A percentile compares a stretch with the other conserved stretches of the same genome.
Evolutionary conservation across 1,140 invertebrate species (phyloP).

Genomic region (Cyclina sinensis): DNA sequence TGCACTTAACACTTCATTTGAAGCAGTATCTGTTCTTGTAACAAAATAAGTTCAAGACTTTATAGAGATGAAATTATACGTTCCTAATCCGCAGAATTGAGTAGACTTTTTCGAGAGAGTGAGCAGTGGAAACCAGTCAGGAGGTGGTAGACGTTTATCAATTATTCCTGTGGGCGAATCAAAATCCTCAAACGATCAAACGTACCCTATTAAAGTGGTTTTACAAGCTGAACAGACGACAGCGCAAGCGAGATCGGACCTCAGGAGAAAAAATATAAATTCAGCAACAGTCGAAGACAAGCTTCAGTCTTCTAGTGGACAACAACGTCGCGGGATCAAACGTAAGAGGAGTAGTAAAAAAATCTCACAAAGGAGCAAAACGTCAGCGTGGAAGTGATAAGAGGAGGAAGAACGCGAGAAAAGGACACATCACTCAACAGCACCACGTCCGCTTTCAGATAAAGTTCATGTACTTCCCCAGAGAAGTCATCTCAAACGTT

Average conservation of each 20-base stretch:
- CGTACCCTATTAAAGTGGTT: conserved; percentile 40
- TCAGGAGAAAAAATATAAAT: too few relatives aligned
- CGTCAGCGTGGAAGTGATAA: too few relatives aligned
- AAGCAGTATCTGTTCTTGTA: conserved; percentile 39
- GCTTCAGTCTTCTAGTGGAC: too few relatives aligned
- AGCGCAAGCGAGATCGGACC: conserved; percentile 56
- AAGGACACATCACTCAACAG: conserved; percentile 54
- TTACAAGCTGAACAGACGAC: conserved; percentile 60
- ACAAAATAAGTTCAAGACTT: neutral
- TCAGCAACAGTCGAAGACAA: too few relatives aligned
- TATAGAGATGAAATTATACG: neutral
- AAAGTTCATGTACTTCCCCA: conserved; percentile 62
- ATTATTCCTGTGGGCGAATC: conserved; percentile 32
- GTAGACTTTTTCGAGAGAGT: conserved; percentile 38
- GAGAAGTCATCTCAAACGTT: conserved; percentile 14
- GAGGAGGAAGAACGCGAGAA: too few relatives aligned
- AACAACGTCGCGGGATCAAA: too few relatives aligned
- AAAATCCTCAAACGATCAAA: neutral
- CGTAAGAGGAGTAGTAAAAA: too few relatives aligned
- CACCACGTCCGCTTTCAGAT: conserved; percentile 63
- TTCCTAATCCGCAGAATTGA: conserved; percentile 34
- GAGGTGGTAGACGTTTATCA: conserved; percentile 19
- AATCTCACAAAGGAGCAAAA: too few relatives aligned
- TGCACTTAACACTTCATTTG: conserved; percentile 45
- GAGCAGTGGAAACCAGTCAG: conserved; percentile 6